Evolutionary conservation across 2,888 invertebrate species (phyloP).

Genomic region (Lucinisca nassula): DNA sequence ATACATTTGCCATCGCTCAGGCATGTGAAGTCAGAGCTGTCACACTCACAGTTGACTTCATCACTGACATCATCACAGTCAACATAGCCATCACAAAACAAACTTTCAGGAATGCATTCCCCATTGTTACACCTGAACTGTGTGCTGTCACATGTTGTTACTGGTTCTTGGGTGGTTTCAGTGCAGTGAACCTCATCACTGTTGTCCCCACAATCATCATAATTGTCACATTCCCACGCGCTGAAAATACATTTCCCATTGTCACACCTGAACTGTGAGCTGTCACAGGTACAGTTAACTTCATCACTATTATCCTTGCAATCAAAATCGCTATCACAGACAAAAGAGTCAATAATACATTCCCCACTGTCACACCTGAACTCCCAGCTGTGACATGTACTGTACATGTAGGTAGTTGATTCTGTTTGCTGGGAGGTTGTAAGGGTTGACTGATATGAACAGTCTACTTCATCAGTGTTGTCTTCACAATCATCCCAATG

Average conservation of each 20-base stretch:
- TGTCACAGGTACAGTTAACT: conserved; percentile 15
- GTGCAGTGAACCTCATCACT: conserved; percentile 89
- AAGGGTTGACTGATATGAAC: not conserved
- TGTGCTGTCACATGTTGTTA: too few species aligned
- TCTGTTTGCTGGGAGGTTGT: too few species aligned
- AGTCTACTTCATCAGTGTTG: conserved; percentile 90
- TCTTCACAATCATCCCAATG: conserved; percentile 88
- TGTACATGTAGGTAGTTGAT: too few species aligned
- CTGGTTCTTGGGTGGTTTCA: not conserved
- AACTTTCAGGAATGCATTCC: not conserved
- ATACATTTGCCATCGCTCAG: not conserved
- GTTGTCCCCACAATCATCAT: conserved; percentile 89
- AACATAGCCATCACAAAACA: not conserved
- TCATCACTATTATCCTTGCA: too few species aligned
- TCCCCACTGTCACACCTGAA: not conserved
- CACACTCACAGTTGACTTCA: not conserved
- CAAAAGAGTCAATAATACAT: not conserved
- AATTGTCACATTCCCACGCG: conserved; percentile 75
- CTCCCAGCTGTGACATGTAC: not conserved
- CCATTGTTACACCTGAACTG: too few species aligned
- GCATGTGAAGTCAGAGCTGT: not conserved
- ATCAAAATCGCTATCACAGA: not conserved
- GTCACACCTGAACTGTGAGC: conserved; percentile 71
- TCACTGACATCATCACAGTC: not conserved
- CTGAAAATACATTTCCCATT: conserved; percentile 75